Conservation (phyloP, 2,797 vertebrate genomes). For the Phrynocephalus guinanensis region DNA sequence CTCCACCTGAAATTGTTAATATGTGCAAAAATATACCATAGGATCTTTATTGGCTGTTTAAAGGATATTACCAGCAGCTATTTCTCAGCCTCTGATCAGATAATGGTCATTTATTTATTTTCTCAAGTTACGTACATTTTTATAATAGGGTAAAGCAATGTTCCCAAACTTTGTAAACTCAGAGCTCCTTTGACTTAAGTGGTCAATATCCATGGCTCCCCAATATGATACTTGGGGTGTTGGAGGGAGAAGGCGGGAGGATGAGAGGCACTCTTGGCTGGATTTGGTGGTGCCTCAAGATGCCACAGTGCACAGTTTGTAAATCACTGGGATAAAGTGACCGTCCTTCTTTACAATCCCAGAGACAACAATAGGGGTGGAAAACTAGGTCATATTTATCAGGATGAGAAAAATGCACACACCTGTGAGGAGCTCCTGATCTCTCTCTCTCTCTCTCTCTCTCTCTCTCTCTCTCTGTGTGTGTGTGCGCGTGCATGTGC, state of each 20-base stretch:
- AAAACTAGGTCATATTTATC: too few species aligned
- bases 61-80: neutral
- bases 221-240: too few species aligned
- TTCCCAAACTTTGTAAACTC: too few species aligned
- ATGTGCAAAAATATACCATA: slow-evolving; percentile 1
- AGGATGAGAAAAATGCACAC: neutral
- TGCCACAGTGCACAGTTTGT: too few species aligned
- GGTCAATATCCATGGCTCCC: too few species aligned
- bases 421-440: neutral
- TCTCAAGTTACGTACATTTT: neutral
- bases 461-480: too few species aligned
- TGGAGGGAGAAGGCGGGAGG: too few species aligned
- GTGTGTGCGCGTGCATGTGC: too few species aligned
- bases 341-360: neutral
- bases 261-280: too few species aligned
- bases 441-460: too few species aligned
- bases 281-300: too few species aligned
- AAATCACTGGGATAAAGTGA: neutral
- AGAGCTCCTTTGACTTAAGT: too few species aligned
- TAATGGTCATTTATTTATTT: slow-evolving; percentile 8
- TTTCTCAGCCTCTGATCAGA: neutral
- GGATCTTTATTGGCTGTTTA: neutral
- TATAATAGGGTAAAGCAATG: neutral
- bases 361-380: neutral
- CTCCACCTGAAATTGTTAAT: neutral